phyloP scores from a whole-genome alignment of 2,113 vertebrate genomes.

The Girardinichthys multiradiatus region DNA sequence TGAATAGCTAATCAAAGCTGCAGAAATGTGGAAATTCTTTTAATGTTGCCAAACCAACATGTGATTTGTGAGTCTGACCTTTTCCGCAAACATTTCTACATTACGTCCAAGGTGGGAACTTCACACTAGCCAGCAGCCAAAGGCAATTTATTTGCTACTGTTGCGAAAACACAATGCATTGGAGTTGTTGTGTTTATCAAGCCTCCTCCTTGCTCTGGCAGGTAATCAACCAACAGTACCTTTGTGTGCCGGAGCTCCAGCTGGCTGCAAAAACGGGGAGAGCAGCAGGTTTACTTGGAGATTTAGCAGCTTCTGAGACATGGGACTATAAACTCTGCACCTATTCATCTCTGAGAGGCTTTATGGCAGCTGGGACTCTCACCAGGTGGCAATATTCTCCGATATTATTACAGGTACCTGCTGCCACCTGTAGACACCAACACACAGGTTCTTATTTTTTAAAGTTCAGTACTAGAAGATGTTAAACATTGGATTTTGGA shows the following conservation, averaged over 20 bases:
- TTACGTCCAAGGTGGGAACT: slow-evolving; percentile 7
- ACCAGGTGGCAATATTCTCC: neutral
- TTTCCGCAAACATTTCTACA: slow-evolving; percentile 20
- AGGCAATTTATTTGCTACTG: slow-evolving; percentile 4
- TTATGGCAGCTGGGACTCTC: neutral
- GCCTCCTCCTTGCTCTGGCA: slow-evolving; percentile 28
- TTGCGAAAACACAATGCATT: slow-evolving; percentile 33
- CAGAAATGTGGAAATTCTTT: neutral
- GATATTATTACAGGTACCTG: slow-evolving; percentile 1
- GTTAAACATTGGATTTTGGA: neutral
- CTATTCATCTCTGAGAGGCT: slow-evolving; percentile 20
- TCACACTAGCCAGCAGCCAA: slow-evolving; percentile 35
- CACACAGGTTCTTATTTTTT: neutral
- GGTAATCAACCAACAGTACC: slow-evolving; percentile 25
- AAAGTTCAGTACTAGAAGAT: neutral
- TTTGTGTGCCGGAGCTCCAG: slow-evolving; percentile 13
- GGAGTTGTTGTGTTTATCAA: slow-evolving; percentile 21
- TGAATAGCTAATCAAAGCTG: slow-evolving; percentile 36
- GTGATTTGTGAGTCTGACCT: slow-evolving; percentile 38
- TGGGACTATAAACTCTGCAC: slow-evolving; percentile 17
- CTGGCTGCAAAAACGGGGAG: slow-evolving; percentile 11
- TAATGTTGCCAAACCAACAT: slow-evolving; percentile 8
- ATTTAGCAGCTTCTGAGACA: slow-evolving; percentile 20
- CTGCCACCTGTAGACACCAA: neutral
- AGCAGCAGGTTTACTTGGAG: slow-evolving; percentile 9